phyloP scores from a whole-genome alignment of 2,113 vertebrate species.

The Mus pahari region DNA sequence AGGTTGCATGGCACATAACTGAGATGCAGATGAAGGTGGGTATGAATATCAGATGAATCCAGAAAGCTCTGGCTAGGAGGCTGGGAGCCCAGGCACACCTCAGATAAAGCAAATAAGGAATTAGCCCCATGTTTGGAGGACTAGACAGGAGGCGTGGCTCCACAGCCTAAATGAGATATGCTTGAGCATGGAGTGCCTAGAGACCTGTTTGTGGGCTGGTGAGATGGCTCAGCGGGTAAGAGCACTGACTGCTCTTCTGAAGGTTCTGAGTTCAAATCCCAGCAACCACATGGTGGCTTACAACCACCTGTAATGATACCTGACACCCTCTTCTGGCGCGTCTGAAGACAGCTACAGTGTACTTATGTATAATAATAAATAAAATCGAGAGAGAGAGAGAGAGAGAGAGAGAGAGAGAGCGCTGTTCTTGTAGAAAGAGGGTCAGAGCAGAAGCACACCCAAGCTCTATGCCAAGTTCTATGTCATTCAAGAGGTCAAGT shows the following conservation, averaged over 20 bases:
- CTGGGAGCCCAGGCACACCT: slow-evolving; percentile 18
- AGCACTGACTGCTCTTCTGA: too few species aligned
- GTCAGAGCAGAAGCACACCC: neutral
- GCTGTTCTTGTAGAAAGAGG: neutral
- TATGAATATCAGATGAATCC: slow-evolving; percentile 8
- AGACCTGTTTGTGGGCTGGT: neutral
- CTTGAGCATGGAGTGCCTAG: neutral
- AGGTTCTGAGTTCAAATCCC: too few species aligned
- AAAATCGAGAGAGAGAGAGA: too few species aligned
- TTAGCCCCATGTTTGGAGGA: neutral
- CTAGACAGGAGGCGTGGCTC: neutral
- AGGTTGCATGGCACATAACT: neutral
- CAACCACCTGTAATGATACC: too few species aligned
- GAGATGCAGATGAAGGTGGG: neutral
- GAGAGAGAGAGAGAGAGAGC: neutral
- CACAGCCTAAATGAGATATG: neutral
- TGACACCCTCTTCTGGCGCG: too few species aligned
- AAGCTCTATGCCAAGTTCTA: neutral
- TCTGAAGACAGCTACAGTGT: too few species aligned
- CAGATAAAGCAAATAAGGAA: slow-evolving; percentile 50
- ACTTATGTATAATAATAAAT: too few species aligned
- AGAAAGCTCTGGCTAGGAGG: neutral
- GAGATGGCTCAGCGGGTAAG: too few species aligned
- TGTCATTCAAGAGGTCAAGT: neutral
- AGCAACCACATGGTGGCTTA: too few species aligned